phyloP scores from a whole-genome alignment of 2,113 vertebrate species.

The Clarias magur region DNA sequence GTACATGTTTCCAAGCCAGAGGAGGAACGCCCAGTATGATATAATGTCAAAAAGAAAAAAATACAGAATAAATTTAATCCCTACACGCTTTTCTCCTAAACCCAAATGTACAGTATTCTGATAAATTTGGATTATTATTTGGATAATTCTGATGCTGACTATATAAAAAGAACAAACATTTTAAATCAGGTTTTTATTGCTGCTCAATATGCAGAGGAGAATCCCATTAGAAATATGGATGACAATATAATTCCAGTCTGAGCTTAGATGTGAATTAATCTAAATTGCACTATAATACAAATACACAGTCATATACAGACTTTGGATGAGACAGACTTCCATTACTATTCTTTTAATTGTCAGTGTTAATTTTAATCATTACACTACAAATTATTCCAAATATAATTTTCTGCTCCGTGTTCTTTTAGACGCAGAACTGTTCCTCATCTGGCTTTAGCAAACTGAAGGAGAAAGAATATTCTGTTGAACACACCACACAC shows the following conservation, averaged over 20 bases:
- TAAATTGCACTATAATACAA: not conserved
- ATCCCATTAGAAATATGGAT: not conserved
- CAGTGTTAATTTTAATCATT: not conserved
- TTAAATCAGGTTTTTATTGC: not conserved
- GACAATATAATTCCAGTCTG: not conserved
- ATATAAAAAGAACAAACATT: not conserved
- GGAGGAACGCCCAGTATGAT: not conserved
- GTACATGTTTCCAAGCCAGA: constrained; percentile 17
- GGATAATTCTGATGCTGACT: not conserved
- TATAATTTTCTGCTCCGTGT: not conserved
- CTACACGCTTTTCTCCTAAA: not conserved
- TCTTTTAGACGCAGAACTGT: not conserved
- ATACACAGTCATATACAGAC: not conserved
- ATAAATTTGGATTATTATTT: not conserved
- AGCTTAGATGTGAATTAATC: not conserved
- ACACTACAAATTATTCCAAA: not conserved
- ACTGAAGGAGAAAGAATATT: constrained; percentile 6
- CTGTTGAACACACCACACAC: constrained; percentile 18
- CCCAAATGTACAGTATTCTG: not conserved
- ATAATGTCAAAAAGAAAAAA: not conserved
- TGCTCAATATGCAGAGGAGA: not conserved
- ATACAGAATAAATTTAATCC: not conserved
- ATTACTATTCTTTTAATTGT: not conserved
- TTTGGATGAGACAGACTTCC: not conserved
- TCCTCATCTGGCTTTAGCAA: constrained; percentile 24